Evolutionary conservation across 2,113 vertebrate genomes (phyloP).

Genomic region (Poeciliopsis prolifica): DNA sequence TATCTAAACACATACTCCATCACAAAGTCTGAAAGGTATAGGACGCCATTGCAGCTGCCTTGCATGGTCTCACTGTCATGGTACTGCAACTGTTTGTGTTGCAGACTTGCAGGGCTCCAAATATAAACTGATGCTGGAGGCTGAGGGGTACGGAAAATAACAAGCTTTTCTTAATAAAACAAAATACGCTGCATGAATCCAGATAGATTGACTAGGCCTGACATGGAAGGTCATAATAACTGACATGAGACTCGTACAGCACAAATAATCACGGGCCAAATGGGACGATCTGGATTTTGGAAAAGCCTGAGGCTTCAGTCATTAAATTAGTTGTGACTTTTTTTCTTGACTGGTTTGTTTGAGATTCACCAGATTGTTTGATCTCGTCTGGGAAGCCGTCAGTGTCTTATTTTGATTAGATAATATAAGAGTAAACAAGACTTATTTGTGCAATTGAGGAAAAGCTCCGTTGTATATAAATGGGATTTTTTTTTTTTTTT

Average conservation of each 20-base stretch:
- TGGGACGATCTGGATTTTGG: not conserved
- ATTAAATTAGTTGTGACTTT: too few relatives aligned
- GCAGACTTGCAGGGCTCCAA: not conserved
- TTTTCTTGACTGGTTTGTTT: too few relatives aligned
- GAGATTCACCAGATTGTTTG: too few relatives aligned
- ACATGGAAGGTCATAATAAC: not conserved
- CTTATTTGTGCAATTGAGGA: too few relatives aligned
- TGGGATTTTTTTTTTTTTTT: too few relatives aligned
- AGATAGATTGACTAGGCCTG: not conserved
- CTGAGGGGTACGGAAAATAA: not conserved
- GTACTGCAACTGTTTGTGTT: not conserved
- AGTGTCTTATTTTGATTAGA: too few relatives aligned
- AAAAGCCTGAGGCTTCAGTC: not conserved
- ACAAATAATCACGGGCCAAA: not conserved
- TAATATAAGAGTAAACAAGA: too few relatives aligned
- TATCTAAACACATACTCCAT: not conserved
- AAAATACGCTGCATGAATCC: not conserved
- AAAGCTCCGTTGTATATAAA: too few relatives aligned
- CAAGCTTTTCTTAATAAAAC: not conserved
- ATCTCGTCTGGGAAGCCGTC: too few relatives aligned
- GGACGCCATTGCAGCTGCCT: not conserved
- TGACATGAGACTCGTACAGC: not conserved
- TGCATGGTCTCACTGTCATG: not conserved
- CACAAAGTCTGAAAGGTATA: not conserved
- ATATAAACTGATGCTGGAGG: not conserved